These are phyloP conservation scores for Nephotettix cincticeps DNA, from an alignment of 1,140 invertebrate species.

Conservation along the genomic window DNA sequence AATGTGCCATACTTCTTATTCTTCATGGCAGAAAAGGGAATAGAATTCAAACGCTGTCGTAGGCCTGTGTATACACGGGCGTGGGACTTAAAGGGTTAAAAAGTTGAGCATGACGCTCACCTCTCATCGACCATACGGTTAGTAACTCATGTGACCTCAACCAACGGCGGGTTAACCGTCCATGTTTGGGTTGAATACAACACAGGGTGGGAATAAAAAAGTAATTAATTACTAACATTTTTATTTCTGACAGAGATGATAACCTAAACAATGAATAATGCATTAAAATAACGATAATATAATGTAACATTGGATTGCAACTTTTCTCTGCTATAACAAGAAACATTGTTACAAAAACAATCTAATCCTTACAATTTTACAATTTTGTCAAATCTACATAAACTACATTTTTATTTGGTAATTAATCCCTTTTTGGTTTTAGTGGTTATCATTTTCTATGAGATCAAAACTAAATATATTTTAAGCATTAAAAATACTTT, in stretches of 20 bases:
- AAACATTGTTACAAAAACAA: not conserved
- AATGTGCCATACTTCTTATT: no score
- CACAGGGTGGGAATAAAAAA: no score
- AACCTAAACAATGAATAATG: constrained; percentile 10
- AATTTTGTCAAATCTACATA: not conserved
- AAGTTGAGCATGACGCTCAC: no score
- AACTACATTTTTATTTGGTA: not conserved
- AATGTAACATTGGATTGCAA: constrained; percentile 3
- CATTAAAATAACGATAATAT: constrained; percentile 7
- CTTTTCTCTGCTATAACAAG: not conserved
- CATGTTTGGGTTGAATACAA: no score
- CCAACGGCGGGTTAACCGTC: no score
- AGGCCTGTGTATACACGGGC: no score
- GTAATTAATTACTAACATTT: not conserved
- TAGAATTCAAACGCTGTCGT: no score
- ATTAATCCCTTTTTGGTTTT: not conserved
- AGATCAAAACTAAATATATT: constrained; percentile 7
- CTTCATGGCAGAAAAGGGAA: no score
- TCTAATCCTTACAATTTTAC: not conserved
- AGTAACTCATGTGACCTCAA: no score
- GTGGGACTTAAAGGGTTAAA: no score
- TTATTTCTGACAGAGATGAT: not conserved
- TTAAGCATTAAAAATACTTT: not conserved
- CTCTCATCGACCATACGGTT: no score
- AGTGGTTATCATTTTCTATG: constrained; percentile 4